Percentiles rank a stretch among this genome's conserved stretches.
phyloP scores from a whole-genome alignment of 2,113 vertebrate species.

The Coptodon rendalli region DNA sequence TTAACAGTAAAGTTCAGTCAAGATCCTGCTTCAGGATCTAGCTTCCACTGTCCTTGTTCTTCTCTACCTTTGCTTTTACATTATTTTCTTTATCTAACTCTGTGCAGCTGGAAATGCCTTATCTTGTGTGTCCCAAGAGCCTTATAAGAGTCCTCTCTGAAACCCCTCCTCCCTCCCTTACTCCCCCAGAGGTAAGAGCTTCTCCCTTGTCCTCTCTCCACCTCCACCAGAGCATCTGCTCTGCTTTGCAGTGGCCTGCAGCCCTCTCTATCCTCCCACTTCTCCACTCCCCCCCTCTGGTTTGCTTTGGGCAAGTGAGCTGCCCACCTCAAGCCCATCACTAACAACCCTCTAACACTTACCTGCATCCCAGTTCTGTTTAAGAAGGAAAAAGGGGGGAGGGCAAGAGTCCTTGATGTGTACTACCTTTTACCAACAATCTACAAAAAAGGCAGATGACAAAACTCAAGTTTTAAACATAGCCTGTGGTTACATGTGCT shows the following conservation, averaged over 20 bases:
- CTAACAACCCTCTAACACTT: conserved; percentile 33
- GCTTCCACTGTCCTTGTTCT: neutral
- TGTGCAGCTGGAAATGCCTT: conserved; percentile 71
- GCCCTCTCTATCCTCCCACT: conserved; percentile 13
- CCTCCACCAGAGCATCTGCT: conserved; percentile 26
- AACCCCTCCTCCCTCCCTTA: conserved; percentile 59
- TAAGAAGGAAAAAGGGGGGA: neutral
- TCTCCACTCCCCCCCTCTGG: neutral
- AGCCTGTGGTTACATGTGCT: neutral
- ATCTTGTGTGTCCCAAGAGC: conserved; percentile 67
- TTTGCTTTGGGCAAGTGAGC: conserved; percentile 28
- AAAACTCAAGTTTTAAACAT: neutral
- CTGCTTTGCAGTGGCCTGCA: conserved; percentile 42
- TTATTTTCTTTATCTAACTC: conserved; percentile 42
- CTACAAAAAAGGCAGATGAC: neutral
- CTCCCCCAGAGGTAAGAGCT: conserved; percentile 68
- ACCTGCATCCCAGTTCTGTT: conserved; percentile 23
- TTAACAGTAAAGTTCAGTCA: neutral
- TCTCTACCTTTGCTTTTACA: neutral
- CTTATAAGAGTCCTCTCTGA: conserved; percentile 61
- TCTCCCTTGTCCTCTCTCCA: neutral
- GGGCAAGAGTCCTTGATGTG: neutral
- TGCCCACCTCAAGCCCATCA: neutral
- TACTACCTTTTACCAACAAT: neutral
- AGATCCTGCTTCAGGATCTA: neutral